Evolutionary conservation across 2,113 vertebrate species (phyloP), one percentile per base, ranked within the genome.

Genomic region (Natator depressus): DNA sequence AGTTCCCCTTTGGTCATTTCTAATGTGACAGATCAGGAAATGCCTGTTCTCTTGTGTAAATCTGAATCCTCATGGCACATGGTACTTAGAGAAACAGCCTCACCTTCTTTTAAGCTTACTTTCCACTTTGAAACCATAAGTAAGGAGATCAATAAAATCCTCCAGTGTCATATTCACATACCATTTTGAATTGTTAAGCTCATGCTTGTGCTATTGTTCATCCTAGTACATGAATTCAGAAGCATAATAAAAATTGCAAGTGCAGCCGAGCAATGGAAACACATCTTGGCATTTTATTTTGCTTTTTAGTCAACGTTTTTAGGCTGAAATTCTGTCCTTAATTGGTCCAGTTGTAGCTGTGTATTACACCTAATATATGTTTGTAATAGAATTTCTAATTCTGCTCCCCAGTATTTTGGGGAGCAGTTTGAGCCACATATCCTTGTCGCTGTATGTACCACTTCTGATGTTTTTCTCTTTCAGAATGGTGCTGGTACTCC

Each of bases 1-100:
- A 90, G 85, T 85, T 82, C 80, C 93, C 87, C 83, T 25, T 51
- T 86, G 75, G 86, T 55, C 72, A 80, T 88, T 90, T 90, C 95
- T 96, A 84, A 94, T 79, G 85, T 91, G 89, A 91, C 87, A 31
- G 62, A 47, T 49, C 89, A 89, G 85, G 82, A 96, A 95, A 94
- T 89, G 88, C 75, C 79, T 85, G 91, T 90, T 87, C 5, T 1
- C 51, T 84, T 72, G 53, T 89, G 69, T 69, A 93, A 95, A 89
- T 89, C 8, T 29, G 82, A 87, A 80, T n/a, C 11, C 8, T 84
- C 46, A 76, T 80, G 16, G 85, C 57, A 79, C 55, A 91, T 50
- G 38, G 49, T 55, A 82, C 82, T 93, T 92, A 46, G 93, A 97
- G 95, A 86, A 94, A 78, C 90, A 95, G 80, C 90, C 51, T 84